Percentiles rank a stretch among this genome's conserved stretches.
Evolutionary conservation across 2,888 invertebrate genomes (phyloP).

Genomic region (Pyralis farinalis): DNA sequence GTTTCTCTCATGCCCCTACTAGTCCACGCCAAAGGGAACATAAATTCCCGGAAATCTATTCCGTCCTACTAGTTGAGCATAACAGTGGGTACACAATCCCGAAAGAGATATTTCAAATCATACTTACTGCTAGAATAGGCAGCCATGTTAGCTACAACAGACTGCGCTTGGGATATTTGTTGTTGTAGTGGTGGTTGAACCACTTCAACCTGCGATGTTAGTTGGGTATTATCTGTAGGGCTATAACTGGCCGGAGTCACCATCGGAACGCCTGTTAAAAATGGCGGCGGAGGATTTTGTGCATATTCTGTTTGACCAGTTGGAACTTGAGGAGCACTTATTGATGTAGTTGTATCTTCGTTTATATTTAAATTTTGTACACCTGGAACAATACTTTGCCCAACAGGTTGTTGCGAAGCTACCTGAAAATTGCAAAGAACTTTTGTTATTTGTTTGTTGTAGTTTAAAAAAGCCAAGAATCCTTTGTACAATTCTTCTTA

Average conservation of each 20-base stretch:
- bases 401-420: constrained; percentile 29
- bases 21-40: too few relatives aligned
- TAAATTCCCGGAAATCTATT: too few relatives aligned
- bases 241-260: constrained; percentile 61
- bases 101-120: too few relatives aligned
- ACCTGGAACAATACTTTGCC: constrained; percentile 39
- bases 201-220: constrained; percentile 8
- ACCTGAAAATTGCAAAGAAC: too few relatives aligned
- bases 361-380: constrained; percentile 49
- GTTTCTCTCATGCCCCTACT: too few relatives aligned
- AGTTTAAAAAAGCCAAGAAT: too few relatives aligned
- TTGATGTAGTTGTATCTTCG: constrained; percentile 50
- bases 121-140: constrained; percentile 75
- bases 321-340: constrained; percentile 34
- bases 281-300: constrained; percentile 59
- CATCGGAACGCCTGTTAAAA: constrained; percentile 74
- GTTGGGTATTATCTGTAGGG: neutral
- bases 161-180: constrained; percentile 51
- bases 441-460: too few relatives aligned
- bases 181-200: constrained; percentile 29
- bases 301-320: constrained; percentile 30
- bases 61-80: too few relatives aligned
- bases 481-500: too few relatives aligned
- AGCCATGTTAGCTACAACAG: constrained; percentile 70
- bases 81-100: too few relatives aligned